A percentile compares a stretch with the other conserved stretches of the same genome.
phyloP scores from a whole-genome alignment of 1,140 invertebrate genomes.

The Littorina saxatilis region DNA sequence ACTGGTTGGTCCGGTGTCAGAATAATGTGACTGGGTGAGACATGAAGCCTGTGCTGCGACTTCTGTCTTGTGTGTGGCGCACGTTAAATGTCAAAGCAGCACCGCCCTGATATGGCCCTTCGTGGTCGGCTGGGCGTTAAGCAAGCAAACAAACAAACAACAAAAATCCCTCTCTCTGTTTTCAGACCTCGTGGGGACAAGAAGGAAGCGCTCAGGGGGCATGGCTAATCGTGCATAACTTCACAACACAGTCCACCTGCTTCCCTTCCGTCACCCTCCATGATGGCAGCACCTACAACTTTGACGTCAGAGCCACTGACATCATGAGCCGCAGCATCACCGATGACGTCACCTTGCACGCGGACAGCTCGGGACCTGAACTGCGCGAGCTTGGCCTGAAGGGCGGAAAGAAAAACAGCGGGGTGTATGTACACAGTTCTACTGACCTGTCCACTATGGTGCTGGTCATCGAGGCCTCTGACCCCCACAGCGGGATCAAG shows the following conservation, averaged over 20 bases:
- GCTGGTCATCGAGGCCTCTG: conserved; percentile 50
- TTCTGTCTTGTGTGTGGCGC: too few relatives aligned
- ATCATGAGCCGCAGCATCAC: conserved; percentile 37
- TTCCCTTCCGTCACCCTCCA: not conserved
- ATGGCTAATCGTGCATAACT: not conserved
- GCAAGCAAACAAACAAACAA: too few relatives aligned
- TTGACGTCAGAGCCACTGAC: conserved; percentile 46
- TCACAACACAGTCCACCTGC: not conserved
- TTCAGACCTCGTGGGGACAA: not conserved
- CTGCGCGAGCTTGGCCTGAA: conserved; percentile 43
- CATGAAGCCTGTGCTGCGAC: too few relatives aligned
- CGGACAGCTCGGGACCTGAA: conserved; percentile 46
- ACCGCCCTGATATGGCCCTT: too few relatives aligned
- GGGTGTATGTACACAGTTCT: conserved; percentile 47
- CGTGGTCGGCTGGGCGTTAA: too few relatives aligned
- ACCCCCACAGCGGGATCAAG: conserved; percentile 53
- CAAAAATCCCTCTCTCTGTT: too few relatives aligned
- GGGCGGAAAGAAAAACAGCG: conserved; percentile 30
- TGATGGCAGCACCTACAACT: conserved; percentile 52
- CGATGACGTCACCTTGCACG: conserved; percentile 41
- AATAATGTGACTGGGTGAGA: too few relatives aligned
- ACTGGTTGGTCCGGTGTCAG: too few relatives aligned
- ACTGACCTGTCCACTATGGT: conserved; percentile 55
- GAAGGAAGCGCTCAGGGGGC: not conserved
- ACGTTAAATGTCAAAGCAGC: too few relatives aligned